These are phyloP conservation scores for Picathartes gymnocephalus DNA, from an alignment of 2,113 vertebrate species.

Conservation along the genomic window DNA sequence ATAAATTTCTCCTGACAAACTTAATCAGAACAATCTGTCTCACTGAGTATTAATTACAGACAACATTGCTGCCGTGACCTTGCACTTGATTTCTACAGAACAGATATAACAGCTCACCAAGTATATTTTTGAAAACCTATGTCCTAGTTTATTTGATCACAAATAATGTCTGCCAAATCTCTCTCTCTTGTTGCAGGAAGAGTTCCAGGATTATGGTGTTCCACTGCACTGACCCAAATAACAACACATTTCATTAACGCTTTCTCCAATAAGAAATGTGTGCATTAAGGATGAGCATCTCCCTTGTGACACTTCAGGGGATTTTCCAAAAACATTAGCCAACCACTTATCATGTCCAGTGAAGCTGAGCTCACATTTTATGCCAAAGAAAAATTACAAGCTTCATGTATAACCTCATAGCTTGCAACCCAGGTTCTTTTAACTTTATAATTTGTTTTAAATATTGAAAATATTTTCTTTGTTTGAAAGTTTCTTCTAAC, in stretches of 20 bases:
- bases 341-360: neutral
- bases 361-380: neutral
- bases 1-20: neutral
- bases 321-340: neutral
- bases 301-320: neutral
- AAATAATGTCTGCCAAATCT: neutral
- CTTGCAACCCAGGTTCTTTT: neutral
- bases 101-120: neutral
- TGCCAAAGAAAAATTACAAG: neutral
- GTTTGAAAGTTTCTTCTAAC: neutral
- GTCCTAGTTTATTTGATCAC: neutral
- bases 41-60: neutral
- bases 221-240: neutral
- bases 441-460: neutral
- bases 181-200: neutral
- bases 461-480: neutral
- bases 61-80: neutral
- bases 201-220: neutral
- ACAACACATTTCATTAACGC: neutral
- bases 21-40: constrained; percentile 14
- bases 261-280: neutral
- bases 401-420: neutral
- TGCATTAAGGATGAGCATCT: neutral
- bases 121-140: neutral
- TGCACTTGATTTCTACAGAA: neutral